These are phyloP conservation scores for Neoseiulus cucumeris DNA, from an alignment of 1,140 invertebrate species.

Conservation along the genomic window DNA sequence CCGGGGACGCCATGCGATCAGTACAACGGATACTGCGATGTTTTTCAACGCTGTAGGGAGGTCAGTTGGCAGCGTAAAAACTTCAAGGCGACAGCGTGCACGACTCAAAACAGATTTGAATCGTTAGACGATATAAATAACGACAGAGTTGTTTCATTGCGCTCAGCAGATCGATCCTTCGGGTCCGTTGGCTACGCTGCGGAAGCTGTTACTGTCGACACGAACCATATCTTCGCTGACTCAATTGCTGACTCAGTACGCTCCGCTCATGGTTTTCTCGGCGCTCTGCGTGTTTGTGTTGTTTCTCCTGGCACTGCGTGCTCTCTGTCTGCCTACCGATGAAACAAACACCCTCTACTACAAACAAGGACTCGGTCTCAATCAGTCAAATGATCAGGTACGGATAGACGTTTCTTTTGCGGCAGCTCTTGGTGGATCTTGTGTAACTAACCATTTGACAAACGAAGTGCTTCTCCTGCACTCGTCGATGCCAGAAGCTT, in stretches of 20 bases:
- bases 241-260: constrained; percentile 41
- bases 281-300: not conserved
- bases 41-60: not conserved
- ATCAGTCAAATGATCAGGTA: not conserved
- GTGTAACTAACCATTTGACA: too few relatives aligned
- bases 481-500: too few relatives aligned
- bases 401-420: too few relatives aligned
- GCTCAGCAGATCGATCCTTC: constrained; percentile 57
- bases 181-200: constrained; percentile 70
- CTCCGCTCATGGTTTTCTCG: constrained; percentile 8
- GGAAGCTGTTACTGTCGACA: constrained; percentile 64
- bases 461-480: too few relatives aligned
- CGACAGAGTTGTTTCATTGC: constrained; percentile 10
- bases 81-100: not conserved
- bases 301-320: not conserved
- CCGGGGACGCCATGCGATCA: constrained; percentile 43
- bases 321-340: not conserved
- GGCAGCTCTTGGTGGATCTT: too few relatives aligned
- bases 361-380: not conserved
- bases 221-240: constrained; percentile 64
- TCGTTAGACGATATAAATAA: not conserved
- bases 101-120: not conserved
- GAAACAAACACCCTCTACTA: not conserved
- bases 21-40: constrained; percentile 18
- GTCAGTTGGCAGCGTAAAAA: constrained; percentile 27